These are phyloP conservation scores for Hydraecia micacea DNA, from an alignment of 2,888 invertebrate genomes.

Conservation along the genomic window DNA sequence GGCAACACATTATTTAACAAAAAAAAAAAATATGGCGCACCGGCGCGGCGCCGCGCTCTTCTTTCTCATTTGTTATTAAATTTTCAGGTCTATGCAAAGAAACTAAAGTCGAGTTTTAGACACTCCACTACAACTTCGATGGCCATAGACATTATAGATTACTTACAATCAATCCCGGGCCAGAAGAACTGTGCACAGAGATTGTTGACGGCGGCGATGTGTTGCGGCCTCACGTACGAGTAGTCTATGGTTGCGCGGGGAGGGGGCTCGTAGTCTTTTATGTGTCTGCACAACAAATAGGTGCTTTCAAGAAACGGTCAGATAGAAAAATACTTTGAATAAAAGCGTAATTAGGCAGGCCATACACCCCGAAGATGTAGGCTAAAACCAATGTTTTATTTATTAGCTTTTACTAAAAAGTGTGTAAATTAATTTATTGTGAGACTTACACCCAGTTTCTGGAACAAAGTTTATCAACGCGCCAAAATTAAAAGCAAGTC, in stretches of 20 bases:
- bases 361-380: neutral
- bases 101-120: neutral
- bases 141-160: neutral
- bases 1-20: neutral
- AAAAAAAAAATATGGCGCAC: neutral
- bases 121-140: neutral
- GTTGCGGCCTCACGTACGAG: conserved; percentile 96
- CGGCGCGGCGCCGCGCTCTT: too few species aligned
- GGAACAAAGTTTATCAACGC: too few species aligned
- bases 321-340: neutral
- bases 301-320: neutral
- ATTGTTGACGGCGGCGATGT: conserved; percentile 96
- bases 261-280: conserved; percentile 79
- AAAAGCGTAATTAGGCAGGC: neutral
- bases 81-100: neutral
- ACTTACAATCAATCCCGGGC: conserved; percentile 97
- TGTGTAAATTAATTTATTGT: too few species aligned
- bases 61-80: neutral
- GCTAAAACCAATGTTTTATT: too few species aligned
- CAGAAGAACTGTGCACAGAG: conserved; percentile 96
- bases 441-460: too few species aligned
- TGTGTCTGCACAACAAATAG: conserved; percentile 72
- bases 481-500: too few species aligned
- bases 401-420: too few species aligned
- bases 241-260: conserved; percentile 93